phyloP scores from a whole-genome alignment of 2,797 vertebrate genomes.

The Dermochelys coriacea region DNA sequence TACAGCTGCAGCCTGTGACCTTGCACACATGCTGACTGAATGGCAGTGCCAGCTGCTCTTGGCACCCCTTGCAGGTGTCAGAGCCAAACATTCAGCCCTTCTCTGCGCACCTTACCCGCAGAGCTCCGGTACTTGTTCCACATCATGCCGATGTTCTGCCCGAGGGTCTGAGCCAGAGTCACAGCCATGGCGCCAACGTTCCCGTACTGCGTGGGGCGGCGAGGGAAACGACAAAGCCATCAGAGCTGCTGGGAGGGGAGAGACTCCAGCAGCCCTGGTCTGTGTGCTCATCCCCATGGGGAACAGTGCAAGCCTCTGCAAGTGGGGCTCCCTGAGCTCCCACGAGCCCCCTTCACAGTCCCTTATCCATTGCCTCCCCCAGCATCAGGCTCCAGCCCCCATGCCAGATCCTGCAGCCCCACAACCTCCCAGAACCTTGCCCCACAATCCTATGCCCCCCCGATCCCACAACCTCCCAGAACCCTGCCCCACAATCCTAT shows the following conservation, averaged over 20 bases:
- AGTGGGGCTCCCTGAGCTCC: not conserved
- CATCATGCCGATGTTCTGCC: slow-evolving; percentile 96
- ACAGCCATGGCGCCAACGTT: slow-evolving; percentile 91
- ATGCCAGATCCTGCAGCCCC: not conserved
- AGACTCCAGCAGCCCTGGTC: not conserved
- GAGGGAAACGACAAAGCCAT: not conserved
- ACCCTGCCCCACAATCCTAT: too few relatives aligned
- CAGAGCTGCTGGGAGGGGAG: fast-evolving
- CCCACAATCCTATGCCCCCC: too few relatives aligned
- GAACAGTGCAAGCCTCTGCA: not conserved
- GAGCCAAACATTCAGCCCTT: not conserved
- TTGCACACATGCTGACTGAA: not conserved
- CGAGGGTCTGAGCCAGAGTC: slow-evolving; percentile 92
- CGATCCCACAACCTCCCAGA: too few relatives aligned
- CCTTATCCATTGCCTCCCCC: not conserved
- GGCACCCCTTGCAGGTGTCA: not conserved
- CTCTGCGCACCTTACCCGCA: slow-evolving; percentile 80
- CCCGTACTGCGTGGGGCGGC: slow-evolving; percentile 84
- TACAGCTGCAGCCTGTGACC: not conserved
- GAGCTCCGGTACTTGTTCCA: slow-evolving; percentile 92
- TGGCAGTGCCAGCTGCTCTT: not conserved
- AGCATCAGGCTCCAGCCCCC: not conserved
- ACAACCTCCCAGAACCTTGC: not conserved
- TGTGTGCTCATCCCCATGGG: not conserved
- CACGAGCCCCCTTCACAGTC: not conserved